A percentile compares a stretch with the other conserved stretches of the same genome.
Evolutionary conservation across 2,888 invertebrate species (phyloP).

Genomic region (Catocala nupta): DNA sequence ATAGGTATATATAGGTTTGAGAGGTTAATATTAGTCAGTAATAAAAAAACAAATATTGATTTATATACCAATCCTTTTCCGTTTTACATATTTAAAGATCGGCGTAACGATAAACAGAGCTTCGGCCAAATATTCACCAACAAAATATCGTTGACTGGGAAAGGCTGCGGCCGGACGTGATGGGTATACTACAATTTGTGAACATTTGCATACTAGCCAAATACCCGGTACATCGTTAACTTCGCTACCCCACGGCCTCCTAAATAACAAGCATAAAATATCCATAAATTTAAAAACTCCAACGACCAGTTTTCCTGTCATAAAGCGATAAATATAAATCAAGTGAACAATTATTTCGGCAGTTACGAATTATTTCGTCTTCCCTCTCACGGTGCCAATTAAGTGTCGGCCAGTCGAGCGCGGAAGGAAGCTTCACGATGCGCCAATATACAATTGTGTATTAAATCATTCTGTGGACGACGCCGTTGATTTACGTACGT

Average conservation of each 20-base stretch:
- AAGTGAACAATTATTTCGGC: constrained; percentile 67
- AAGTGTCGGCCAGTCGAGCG: constrained; percentile 61
- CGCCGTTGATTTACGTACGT: constrained; percentile 69
- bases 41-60: constrained; percentile 3
- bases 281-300: constrained; percentile 70
- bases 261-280: constrained; percentile 65
- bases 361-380: constrained; percentile 71
- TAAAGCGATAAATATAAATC: constrained; percentile 73
- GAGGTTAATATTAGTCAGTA: not conserved
- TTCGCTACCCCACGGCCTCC: constrained; percentile 45
- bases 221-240: constrained; percentile 51
- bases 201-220: constrained; percentile 53
- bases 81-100: constrained; percentile 40
- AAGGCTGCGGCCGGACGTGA: constrained; percentile 32
- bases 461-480: constrained; percentile 69
- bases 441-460: constrained; percentile 69
- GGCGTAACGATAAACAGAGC: constrained; percentile 39
- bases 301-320: constrained; percentile 66
- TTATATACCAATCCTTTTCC: constrained; percentile 17
- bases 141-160: constrained; percentile 40
- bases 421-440: constrained; percentile 69
- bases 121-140: constrained; percentile 24
- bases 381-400: constrained; percentile 69
- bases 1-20: no score
- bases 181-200: constrained; percentile 53